phyloP scores from a whole-genome alignment of 2,888 invertebrate species.

The Athalia cordata region DNA sequence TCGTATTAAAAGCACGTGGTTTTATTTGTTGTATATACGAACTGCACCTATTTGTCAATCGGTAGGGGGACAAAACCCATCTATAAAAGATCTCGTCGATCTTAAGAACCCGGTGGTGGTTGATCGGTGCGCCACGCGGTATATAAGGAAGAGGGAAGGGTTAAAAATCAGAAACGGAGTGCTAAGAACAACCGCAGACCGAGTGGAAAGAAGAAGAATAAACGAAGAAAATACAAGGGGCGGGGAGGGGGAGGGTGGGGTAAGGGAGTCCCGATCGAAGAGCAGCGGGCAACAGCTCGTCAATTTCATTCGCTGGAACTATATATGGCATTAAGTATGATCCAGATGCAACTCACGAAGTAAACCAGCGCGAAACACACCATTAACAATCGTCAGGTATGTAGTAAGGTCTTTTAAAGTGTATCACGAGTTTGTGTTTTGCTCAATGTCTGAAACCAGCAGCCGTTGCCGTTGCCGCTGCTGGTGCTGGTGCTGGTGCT shows the following conservation, averaged over 20 bases:
- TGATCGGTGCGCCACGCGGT: not conserved
- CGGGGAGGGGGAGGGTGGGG: no score
- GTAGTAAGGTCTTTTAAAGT: constrained; percentile 39
- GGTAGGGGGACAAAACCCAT: constrained; percentile 1
- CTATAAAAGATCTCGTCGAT: constrained; percentile 30
- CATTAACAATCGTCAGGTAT: constrained; percentile 44
- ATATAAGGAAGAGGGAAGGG: not conserved
- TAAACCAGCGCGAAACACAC: constrained; percentile 45
- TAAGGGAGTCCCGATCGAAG: no score
- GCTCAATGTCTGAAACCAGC: constrained; percentile 1
- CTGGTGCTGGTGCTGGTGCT: no score
- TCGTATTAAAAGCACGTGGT: constrained; percentile 14
- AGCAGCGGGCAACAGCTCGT: not conserved
- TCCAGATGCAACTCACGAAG: constrained; percentile 41
- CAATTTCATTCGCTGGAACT: constrained; percentile 22
- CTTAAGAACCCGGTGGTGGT: not conserved
- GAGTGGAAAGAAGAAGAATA: not conserved
- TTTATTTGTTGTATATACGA: constrained; percentile 23
- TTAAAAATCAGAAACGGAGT: no score
- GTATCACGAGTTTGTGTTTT: constrained; percentile 37
- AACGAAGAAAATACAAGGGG: not conserved
- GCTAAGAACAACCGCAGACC: not conserved
- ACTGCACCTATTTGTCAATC: constrained; percentile 34
- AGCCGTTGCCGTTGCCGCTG: no score
- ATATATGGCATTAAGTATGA: constrained; percentile 38